These are phyloP conservation scores for Panzeria rudis DNA, from an alignment of 2,888 invertebrate genomes.

Conservation along the genomic window DNA sequence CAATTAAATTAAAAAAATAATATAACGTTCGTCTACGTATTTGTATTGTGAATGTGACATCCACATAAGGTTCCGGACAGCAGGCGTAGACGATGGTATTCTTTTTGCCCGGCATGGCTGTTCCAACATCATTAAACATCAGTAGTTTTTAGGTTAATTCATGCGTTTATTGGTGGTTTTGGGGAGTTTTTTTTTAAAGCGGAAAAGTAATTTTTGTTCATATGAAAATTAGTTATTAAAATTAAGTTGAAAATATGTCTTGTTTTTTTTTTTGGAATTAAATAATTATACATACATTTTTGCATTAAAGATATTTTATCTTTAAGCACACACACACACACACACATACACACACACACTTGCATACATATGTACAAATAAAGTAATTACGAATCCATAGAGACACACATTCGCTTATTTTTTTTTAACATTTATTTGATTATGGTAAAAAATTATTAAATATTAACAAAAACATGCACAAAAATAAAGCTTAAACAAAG, in stretches of 20 bases:
- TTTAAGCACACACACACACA: neutral
- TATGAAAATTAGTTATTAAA: constrained; percentile 68
- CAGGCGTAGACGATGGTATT: constrained; percentile 96
- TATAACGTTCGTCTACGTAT: constrained; percentile 97
- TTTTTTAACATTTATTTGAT: constrained; percentile 36
- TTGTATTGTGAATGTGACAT: constrained; percentile 97
- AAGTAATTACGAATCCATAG: neutral
- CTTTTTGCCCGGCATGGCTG: constrained; percentile 96
- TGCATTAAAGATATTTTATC: constrained; percentile 7
- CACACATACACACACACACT: neutral
- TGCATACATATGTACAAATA: neutral
- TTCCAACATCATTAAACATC: neutral
- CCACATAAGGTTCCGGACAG: constrained; percentile 95
- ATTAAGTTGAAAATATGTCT: constrained; percentile 53
- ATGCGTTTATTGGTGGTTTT: neutral
- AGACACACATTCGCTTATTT: neutral
- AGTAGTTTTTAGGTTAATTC: constrained; percentile 17
- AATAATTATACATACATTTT: constrained; percentile 42
- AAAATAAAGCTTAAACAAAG: constrained; percentile 25
- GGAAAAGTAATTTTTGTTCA: constrained; percentile 41
- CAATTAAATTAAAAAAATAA: constrained; percentile 99
- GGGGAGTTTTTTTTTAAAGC: constrained; percentile 8
- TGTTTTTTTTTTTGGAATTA: constrained; percentile 20
- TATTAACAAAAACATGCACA: constrained; percentile 44
- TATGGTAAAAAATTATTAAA: constrained; percentile 45